Conservation (phyloP, 2,113 vertebrate genomes). For the Tyrannus savana region DNA sequence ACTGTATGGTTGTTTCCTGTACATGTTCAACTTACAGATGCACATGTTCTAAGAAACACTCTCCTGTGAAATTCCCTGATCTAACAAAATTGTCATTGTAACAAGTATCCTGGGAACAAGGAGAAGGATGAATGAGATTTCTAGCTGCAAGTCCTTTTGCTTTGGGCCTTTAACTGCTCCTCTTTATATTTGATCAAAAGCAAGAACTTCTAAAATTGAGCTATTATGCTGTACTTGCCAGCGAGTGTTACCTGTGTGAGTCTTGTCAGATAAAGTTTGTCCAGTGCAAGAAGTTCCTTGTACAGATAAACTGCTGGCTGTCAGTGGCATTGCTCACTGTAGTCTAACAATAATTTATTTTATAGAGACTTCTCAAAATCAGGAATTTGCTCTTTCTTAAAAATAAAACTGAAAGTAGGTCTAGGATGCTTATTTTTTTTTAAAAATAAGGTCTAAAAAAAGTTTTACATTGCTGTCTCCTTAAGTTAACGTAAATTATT, state of each 20-base stretch:
- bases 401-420: not conserved
- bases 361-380: not conserved
- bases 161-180: not conserved
- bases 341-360: not conserved
- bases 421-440: not conserved
- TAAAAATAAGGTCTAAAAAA: not conserved
- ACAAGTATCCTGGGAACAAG: not conserved
- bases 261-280: not conserved
- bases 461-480: not conserved
- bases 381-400: not conserved
- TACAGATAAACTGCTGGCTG: not conserved
- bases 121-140: not conserved
- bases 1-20: not conserved
- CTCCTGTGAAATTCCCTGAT: not conserved
- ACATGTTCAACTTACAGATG: not conserved
- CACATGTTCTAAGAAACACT: not conserved
- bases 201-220: not conserved
- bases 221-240: not conserved
- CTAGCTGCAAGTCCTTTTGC: not conserved
- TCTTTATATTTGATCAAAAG: not conserved
- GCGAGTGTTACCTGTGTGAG: rapidly evolving
- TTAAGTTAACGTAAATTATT: not conserved
- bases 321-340: not conserved
- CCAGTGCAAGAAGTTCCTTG: not conserved
- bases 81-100: not conserved